These are phyloP conservation scores for Drosophila formosana DNA, from an alignment of 2,888 invertebrate species.

Conservation along the genomic window DNA sequence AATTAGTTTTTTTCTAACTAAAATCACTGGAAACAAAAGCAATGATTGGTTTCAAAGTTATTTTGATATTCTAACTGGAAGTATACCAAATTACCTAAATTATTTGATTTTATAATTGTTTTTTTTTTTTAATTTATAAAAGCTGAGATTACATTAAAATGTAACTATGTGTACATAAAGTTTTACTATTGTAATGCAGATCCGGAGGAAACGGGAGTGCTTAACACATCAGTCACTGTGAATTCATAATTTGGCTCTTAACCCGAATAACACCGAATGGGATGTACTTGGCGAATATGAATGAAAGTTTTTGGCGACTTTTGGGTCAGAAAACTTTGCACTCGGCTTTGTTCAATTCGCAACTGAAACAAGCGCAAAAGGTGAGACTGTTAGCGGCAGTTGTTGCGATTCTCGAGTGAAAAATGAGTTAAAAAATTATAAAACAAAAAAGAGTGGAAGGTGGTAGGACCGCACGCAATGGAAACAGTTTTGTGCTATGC, in stretches of 20 bases:
- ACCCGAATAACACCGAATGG: conserved; percentile 52
- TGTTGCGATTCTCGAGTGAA: conserved; percentile 63
- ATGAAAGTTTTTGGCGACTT: conserved; percentile 67
- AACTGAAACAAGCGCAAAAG: conserved; percentile 52
- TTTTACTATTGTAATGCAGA: background rate
- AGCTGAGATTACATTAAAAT: too few species aligned
- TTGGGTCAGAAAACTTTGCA: conserved; percentile 61
- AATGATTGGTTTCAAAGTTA: too few species aligned
- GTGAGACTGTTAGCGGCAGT: conserved; percentile 48
- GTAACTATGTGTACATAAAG: too few species aligned
- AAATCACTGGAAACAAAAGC: too few species aligned
- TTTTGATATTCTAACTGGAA: too few species aligned
- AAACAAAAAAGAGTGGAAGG: conserved; percentile 34
- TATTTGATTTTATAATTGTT: too few species aligned
- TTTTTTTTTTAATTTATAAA: too few species aligned
- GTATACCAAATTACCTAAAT: too few species aligned
- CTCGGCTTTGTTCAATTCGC: conserved; percentile 57
- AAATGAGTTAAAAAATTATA: conserved; percentile 79
- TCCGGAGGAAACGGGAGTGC: background rate
- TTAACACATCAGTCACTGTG: conserved; percentile 13
- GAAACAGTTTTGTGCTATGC: conserved; percentile 32
- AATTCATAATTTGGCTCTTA: conserved; percentile 69
- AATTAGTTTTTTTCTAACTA: too few species aligned
- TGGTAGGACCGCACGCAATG: conserved; percentile 44
- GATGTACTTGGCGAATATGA: conserved; percentile 45